Evolutionary conservation across 1,140 invertebrate genomes (phyloP), one percentile per base, ranked within the genome.

Genomic region (Telenomus remus): DNA sequence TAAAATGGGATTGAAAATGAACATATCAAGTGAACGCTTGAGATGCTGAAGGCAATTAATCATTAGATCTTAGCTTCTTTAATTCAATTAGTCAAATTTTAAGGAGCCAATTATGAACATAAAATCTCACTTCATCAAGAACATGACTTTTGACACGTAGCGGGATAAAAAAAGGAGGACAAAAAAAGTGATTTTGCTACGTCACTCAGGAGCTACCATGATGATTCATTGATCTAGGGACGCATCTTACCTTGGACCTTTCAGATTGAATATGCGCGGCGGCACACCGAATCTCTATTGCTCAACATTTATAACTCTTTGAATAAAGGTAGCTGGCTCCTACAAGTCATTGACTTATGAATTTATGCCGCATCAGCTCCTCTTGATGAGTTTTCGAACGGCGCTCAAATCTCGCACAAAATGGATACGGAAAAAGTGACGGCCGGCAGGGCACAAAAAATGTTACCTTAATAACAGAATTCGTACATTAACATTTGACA

Each of bases 331-430:
- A 79, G 66, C 75, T 74, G 37, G 37, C 37, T 39, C 81, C 80
- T 82, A 84, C 85, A 83, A 82, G 72, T 79, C 75, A 72, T 83
- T 87, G 85, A 87, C 84, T 87, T 86, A 86, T 87, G 85, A 87
- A 86, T 79, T 82, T 76, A 74, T 73, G 61, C 69, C 77, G 63
- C 76, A 79, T 74, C 64, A 66, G 76, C 72, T 64, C 61, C 14
- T 63, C 55, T 69, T 76, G 81, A 81, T 81, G 79, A 65, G 71
- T 79, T 80, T 74, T 70, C 57, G 74, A 65, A 66, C 69, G 70
- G 72, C 79, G 70, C 55, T 57, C 76, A n/a, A n/a, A 39, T 39
- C 9, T 39, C n/a, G 37, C n/a, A 39, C n/a, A 84, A 82, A 80
- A 83, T 82, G 70, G 55, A 84, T 82, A 65, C 68, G 61, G 46